These are phyloP conservation scores for Laticauda colubrina DNA, from an alignment of 2,113 vertebrate species.

Conservation along the genomic window DNA sequence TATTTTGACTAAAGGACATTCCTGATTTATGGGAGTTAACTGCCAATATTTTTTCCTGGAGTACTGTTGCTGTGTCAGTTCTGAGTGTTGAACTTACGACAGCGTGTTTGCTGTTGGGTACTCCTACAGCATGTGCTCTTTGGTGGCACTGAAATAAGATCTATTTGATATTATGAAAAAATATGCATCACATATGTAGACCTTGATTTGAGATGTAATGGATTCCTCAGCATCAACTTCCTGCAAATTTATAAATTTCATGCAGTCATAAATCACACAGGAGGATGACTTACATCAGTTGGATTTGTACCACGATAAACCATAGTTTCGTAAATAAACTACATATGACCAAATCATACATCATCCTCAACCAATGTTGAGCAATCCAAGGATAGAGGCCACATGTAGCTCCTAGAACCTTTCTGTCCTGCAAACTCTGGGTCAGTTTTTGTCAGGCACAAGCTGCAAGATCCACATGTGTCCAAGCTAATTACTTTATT, in stretches of 20 bases:
- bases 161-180: conserved; percentile 20
- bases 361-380: background rate
- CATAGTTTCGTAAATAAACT: background rate
- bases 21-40: conserved; percentile 38
- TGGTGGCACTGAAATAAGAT: conserved; percentile 23
- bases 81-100: conserved; percentile 29
- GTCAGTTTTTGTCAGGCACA: background rate
- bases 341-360: background rate
- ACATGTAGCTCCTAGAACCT: background rate
- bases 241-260: background rate
- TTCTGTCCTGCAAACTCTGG: background rate
- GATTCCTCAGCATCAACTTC: background rate
- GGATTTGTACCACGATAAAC: background rate
- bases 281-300: conserved; percentile 21
- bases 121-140: conserved; percentile 1
- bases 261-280: background rate
- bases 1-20: conserved; percentile 26
- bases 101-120: conserved; percentile 14
- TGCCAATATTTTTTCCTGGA: conserved; percentile 54
- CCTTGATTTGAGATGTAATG: conserved; percentile 18
- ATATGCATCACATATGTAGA: conserved; percentile 17
- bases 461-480: background rate
- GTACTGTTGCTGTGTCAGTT: conserved; percentile 37
- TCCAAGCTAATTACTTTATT: background rate
- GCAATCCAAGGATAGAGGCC: background rate